Evolutionary conservation across 2,113 vertebrate species (phyloP).

Genomic region (Phrynosoma blainvillii): DNA sequence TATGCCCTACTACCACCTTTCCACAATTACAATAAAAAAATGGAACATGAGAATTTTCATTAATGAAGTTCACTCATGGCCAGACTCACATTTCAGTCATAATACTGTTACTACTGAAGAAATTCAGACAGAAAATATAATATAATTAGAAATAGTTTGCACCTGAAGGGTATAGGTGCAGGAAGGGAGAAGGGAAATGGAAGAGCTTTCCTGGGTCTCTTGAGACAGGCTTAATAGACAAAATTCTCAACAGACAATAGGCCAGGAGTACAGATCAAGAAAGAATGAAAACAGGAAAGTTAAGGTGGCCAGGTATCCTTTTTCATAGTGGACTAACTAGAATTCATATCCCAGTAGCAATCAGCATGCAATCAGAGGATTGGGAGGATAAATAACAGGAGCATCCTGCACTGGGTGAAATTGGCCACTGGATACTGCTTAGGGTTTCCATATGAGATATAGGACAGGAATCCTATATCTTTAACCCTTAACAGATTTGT

Average conservation of each 20-base stretch:
- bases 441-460: too few species aligned
- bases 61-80: not conserved
- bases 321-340: too few species aligned
- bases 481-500: too few species aligned
- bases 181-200: not conserved
- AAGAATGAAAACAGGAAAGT: not conserved
- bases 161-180: not conserved
- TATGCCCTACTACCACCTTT: not conserved
- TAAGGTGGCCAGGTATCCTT: not conserved
- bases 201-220: not conserved
- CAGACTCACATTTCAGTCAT: conserved; percentile 6
- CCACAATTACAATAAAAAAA: not conserved
- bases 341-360: too few species aligned
- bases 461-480: too few species aligned
- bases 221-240: too few species aligned
- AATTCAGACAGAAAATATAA: not conserved
- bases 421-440: too few species aligned
- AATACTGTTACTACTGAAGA: conserved; percentile 1
- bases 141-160: not conserved
- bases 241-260: too few species aligned
- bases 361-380: too few species aligned
- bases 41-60: not conserved
- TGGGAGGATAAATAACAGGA: too few species aligned
- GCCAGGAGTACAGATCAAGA: not conserved
- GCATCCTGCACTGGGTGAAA: too few species aligned